Evolutionary conservation across 2,113 vertebrate species (phyloP).

Genomic region (Jacana jacana): DNA sequence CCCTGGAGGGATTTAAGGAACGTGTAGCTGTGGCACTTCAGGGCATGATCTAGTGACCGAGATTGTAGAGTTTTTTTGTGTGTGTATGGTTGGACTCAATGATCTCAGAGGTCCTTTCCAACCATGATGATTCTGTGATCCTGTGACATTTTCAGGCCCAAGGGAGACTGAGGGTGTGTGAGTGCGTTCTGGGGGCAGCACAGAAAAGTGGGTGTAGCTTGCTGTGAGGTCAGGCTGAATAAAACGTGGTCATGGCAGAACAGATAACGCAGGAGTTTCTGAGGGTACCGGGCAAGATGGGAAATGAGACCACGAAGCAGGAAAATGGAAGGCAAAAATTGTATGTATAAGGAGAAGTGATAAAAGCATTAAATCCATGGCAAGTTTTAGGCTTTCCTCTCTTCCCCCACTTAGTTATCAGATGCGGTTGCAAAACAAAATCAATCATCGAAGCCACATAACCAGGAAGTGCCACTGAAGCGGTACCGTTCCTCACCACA

Average conservation of each 20-base stretch:
- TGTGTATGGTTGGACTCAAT: too few species aligned
- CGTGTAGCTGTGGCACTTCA: too few species aligned
- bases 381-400: background rate
- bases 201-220: background rate
- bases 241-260: background rate
- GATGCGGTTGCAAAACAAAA: background rate
- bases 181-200: background rate
- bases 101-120: too few species aligned
- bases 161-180: background rate
- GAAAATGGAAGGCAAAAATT: background rate
- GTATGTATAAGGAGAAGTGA: background rate
- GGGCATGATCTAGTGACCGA: too few species aligned
- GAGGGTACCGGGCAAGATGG: background rate
- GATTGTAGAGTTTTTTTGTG: too few species aligned
- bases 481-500: background rate
- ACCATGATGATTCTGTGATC: too few species aligned
- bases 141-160: background rate
- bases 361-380: background rate
- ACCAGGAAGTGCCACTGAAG: background rate
- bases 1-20: too few species aligned
- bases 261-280: background rate
- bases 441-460: background rate
- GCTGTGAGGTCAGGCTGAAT: background rate
- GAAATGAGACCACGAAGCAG: background rate
- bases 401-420: background rate